Conservation (phyloP, 2,113 vertebrate species). For the Nycticorax nycticorax region DNA sequence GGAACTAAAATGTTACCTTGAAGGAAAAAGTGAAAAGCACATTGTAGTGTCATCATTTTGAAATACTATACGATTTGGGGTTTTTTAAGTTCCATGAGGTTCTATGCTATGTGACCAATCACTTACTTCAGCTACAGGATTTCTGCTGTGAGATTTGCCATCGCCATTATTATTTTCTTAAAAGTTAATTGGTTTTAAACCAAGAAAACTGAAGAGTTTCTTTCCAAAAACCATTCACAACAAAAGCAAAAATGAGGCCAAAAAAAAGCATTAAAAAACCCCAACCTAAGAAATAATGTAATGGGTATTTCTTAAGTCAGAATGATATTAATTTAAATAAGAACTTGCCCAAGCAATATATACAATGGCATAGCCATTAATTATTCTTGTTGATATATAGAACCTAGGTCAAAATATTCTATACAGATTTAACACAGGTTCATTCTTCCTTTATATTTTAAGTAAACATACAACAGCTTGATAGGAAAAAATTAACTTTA, state of each 20-base stretch:
- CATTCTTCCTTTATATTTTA: not conserved
- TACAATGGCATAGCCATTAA: not conserved
- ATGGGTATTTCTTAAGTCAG: not conserved
- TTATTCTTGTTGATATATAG: not conserved
- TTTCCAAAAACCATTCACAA: not conserved
- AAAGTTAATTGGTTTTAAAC: not conserved
- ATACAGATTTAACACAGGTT: not conserved
- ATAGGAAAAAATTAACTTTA: not conserved
- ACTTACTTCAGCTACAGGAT: not conserved
- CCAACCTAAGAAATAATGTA: not conserved
- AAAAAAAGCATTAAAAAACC: not conserved
- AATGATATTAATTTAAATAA: not conserved
- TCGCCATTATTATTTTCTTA: not conserved
- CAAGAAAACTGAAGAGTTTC: not conserved
- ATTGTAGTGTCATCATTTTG: not conserved
- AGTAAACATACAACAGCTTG: not conserved
- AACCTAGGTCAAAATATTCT: not conserved
- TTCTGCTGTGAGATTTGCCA: not conserved
- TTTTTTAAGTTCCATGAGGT: not conserved
- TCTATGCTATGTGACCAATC: not conserved
- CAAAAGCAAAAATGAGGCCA: not conserved
- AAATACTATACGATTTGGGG: not conserved
- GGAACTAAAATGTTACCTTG: accelerated
- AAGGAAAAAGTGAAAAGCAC: not conserved
- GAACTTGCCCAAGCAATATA: not conserved